These are phyloP conservation scores for Ceratosolen solmsi DNA, from an alignment of 1,140 invertebrate species.

Conservation along the genomic window DNA sequence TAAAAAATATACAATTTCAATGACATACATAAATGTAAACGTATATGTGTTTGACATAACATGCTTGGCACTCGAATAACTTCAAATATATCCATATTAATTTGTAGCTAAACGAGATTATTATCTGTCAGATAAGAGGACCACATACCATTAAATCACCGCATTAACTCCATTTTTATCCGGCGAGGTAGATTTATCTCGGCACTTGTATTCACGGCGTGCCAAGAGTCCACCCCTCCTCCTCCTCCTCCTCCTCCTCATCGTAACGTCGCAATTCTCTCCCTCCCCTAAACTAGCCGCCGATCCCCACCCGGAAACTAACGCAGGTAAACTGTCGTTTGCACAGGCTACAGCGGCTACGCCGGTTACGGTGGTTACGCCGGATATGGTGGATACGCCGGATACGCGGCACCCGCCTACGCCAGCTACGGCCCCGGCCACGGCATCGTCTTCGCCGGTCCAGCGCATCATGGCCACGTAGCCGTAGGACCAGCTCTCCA, in stretches of 20 bases:
- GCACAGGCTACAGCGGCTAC: not conserved
- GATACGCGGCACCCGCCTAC: constrained; percentile 34
- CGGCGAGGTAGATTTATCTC: not conserved
- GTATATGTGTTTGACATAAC: too few relatives aligned
- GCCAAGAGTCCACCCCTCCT: not conserved
- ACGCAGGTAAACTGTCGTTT: not conserved
- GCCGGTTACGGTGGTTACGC: not conserved
- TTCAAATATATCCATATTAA: not conserved
- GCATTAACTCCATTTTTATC: not conserved
- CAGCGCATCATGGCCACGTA: constrained; percentile 63
- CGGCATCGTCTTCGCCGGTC: constrained; percentile 60
- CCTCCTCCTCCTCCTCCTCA: too few relatives aligned
- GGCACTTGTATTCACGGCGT: not conserved
- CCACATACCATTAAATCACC: not conserved
- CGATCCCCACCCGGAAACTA: too few relatives aligned
- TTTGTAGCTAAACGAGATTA: not conserved
- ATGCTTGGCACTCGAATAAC: not conserved
- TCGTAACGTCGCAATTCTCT: too few relatives aligned
- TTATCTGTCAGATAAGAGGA: not conserved
- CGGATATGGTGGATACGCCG: constrained; percentile 39
- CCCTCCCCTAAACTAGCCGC: too few relatives aligned
- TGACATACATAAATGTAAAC: too few relatives aligned
- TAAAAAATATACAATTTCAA: too few relatives aligned
- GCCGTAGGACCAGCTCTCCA: constrained; percentile 62
- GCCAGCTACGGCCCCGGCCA: constrained; percentile 53